These are phyloP conservation scores for Lophius piscatorius DNA, from an alignment of 2,113 vertebrate genomes.

Conservation along the genomic window DNA sequence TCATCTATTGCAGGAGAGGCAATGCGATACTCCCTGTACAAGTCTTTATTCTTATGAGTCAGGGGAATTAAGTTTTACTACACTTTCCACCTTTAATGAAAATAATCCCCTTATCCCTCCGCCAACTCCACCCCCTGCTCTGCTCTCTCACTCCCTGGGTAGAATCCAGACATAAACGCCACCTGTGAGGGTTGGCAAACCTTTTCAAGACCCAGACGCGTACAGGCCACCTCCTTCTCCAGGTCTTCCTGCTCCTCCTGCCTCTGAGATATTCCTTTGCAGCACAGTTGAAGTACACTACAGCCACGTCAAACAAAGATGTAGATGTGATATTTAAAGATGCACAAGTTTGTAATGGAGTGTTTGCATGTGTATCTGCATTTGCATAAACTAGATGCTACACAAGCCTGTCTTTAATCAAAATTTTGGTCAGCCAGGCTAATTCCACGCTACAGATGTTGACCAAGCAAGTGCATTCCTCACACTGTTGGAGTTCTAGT, in stretches of 20 bases:
- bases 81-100: constrained; percentile 33
- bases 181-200: constrained; percentile 65
- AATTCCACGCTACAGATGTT: constrained; percentile 41
- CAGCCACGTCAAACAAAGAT: constrained; percentile 52
- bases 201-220: constrained; percentile 50
- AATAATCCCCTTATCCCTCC: constrained; percentile 31
- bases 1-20: constrained; percentile 34
- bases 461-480: constrained; percentile 39
- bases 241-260: constrained; percentile 18
- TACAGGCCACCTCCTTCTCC: constrained; percentile 37
- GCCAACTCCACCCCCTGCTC: constrained; percentile 9
- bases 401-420: constrained; percentile 28
- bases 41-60: constrained; percentile 33
- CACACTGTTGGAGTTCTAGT: constrained; percentile 6
- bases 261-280: constrained; percentile 69
- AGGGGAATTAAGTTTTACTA: constrained; percentile 31
- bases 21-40: constrained; percentile 30
- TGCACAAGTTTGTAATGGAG: not conserved
- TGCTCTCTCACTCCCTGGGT: constrained; percentile 43
- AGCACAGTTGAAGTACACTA: constrained; percentile 53
- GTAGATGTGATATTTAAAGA: constrained; percentile 15
- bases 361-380: constrained; percentile 16
- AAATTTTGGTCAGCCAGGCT: not conserved
- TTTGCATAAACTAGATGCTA: constrained; percentile 22
- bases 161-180: constrained; percentile 68